Evolutionary conservation across 1,140 invertebrate species (phyloP), one percentile per base, ranked within the genome.

Genomic region (Dryas iulia): DNA sequence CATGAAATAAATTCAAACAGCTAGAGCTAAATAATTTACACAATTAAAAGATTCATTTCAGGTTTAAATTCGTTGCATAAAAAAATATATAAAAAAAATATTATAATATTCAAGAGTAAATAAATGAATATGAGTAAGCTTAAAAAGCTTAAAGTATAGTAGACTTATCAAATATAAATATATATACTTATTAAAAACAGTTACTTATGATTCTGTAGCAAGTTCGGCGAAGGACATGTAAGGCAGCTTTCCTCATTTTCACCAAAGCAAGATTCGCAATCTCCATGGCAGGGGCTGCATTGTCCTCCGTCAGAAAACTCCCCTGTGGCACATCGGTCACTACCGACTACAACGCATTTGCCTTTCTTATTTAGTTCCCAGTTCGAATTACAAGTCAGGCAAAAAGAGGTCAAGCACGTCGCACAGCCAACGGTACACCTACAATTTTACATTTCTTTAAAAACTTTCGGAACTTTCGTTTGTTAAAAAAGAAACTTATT

Each of bases 301-400:
- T 93, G 92, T n/a, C 90, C 93, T 10, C 78, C 79, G 18, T 81
- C 78, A 0, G 63, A 67, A 56, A 73, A 91, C 89, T 92, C 91
- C 92, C 94, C 92, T 54, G 90, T 87, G 73, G 93, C 92, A 81
- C 96, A 97, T 8, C 93, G 93, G 14, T 94, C 93, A 35, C 94
- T 94, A 18, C 94, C 94, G 31, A 93, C 91, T 0, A 94, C 94
- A 11, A 94, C 92, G 79, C 96, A 97, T 60, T 94, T 93, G 10
- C 94, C 93, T 72, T 96, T 96, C 71, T 94, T 95, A 79, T 95
- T 96, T 7, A 96, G 79, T 63, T 92, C 94, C 95, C 96, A 97
- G 52, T 95, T 94, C 0, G 93, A 77, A 33, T 94, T 87, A 82
- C 96, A 97, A 18, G 94, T 94, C 6, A 94, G 92, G 84, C 96